Percentiles rank a stretch among this genome's conserved stretches.
Evolutionary conservation across 53 echinoderm and acorn worm species (phyloP).

Genomic region (Astropecten irregularis): DNA sequence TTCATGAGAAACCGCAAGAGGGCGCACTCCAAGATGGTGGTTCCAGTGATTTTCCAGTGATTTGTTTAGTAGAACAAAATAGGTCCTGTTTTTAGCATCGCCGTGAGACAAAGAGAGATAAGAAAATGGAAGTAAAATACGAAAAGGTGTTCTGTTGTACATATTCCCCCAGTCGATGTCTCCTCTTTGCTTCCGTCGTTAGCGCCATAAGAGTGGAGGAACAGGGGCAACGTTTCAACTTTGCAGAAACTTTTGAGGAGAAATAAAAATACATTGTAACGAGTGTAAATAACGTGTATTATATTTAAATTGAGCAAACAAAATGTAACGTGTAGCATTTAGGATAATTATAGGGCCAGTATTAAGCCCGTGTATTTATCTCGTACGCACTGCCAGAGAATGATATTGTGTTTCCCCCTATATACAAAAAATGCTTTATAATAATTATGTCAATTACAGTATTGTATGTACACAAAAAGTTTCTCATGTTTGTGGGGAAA

Average conservation of each 20-base stretch:
- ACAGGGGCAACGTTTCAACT: no score
- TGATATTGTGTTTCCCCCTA: not conserved
- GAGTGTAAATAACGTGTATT: not conserved
- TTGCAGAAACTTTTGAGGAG: no score
- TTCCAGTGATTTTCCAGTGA: no score
- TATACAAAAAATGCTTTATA: no score
- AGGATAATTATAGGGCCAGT: not conserved
- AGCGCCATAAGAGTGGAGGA: not conserved
- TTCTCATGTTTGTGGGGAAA: not conserved
- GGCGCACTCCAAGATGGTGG: no score
- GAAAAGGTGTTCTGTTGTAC: not conserved
- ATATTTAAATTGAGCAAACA: no score
- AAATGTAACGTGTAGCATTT: conserved; percentile 4
- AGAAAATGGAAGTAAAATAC: not conserved
- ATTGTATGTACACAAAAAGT: not conserved
- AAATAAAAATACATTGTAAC: not conserved
- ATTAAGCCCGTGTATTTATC: not conserved
- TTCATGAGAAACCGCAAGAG: no score
- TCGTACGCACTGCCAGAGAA: not conserved
- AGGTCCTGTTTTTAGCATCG: not conserved
- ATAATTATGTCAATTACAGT: not conserved
- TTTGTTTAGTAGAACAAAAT: not conserved
- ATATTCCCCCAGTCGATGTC: not conserved
- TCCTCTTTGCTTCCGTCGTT: not conserved
- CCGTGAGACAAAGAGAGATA: not conserved